A percentile compares a stretch with the other conserved stretches of the same genome.
Evolutionary conservation across 2,888 invertebrate genomes (phyloP).

Genomic region (Hipparchia semele): DNA sequence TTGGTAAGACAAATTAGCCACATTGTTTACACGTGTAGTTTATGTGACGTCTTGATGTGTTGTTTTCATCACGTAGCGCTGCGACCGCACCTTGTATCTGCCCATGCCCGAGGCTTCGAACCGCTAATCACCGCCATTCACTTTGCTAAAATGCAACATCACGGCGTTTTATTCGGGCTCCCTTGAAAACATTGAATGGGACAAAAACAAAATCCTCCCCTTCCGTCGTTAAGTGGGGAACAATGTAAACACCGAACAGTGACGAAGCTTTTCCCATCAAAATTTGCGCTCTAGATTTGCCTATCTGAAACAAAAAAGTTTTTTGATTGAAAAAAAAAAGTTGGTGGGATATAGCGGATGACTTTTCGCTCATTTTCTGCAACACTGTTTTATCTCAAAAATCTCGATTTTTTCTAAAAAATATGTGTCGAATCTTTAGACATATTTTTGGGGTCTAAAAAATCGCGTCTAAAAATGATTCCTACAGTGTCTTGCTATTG

Average conservation of each 20-base stretch:
- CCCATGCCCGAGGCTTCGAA: background rate
- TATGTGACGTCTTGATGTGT: too few species aligned
- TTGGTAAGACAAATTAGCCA: too few species aligned
- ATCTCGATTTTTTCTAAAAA: too few species aligned
- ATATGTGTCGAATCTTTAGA: too few species aligned
- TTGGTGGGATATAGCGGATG: background rate
- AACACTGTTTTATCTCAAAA: too few species aligned
- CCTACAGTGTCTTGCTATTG: too few species aligned
- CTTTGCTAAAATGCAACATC: slow-evolving; percentile 15
- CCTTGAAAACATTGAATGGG: slow-evolving; percentile 16
- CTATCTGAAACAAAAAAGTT: slow-evolving; percentile 9
- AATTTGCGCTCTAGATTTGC: slow-evolving; percentile 13
- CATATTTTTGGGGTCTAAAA: too few species aligned
- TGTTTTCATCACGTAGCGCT: too few species aligned
- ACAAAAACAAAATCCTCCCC: slow-evolving; percentile 22
- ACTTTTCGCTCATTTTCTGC: too few species aligned
- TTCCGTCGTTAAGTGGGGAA: slow-evolving; percentile 30
- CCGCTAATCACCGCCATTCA: slow-evolving; percentile 25
- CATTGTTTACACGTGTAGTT: too few species aligned
- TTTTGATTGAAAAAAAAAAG: background rate
- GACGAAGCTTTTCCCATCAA: slow-evolving; percentile 22
- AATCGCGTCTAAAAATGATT: too few species aligned
- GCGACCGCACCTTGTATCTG: background rate
- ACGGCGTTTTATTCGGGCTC: slow-evolving; percentile 22
- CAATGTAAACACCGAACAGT: slow-evolving; percentile 27